Percentiles rank a stretch among this genome's conserved stretches.
phyloP scores from a whole-genome alignment of 2,113 vertebrate species.

The Pelecanoides urinatrix region DNA sequence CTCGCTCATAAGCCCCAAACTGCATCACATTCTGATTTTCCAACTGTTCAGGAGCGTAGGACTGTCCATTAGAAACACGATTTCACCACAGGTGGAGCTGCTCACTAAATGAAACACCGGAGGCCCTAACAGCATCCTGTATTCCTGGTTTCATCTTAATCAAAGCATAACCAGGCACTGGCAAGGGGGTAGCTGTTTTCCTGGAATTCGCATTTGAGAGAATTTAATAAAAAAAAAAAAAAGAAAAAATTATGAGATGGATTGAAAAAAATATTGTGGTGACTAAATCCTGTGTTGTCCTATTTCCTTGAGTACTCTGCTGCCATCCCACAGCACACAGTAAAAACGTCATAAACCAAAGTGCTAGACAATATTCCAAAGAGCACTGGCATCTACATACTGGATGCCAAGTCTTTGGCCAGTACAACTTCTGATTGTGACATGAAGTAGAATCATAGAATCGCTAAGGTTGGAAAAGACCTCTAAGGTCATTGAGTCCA shows the following conservation, averaged over 20 bases:
- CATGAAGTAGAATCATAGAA: too few species aligned
- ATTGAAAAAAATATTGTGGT: rapidly evolving
- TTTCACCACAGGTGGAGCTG: not conserved
- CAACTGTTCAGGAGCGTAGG: not conserved
- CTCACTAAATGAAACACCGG: not conserved
- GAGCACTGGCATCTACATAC: not conserved
- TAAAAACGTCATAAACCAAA: not conserved
- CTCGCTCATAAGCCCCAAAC: not conserved
- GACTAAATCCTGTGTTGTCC: not conserved
- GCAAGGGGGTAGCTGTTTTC: not conserved
- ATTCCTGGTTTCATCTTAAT: not conserved
- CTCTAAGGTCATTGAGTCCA: too few species aligned
- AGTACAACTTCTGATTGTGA: not conserved
- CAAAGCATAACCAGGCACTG: not conserved
- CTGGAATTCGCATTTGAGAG: not conserved
- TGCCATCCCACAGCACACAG: not conserved
- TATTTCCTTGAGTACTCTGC: not conserved
- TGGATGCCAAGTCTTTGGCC: not conserved
- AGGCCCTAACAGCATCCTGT: not conserved
- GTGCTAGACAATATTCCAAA: not conserved
- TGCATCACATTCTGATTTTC: not conserved
- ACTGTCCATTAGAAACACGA: not conserved
- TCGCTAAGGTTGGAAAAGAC: too few species aligned
- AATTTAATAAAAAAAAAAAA: not conserved
- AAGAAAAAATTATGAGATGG: not conserved